Percentiles rank a stretch among this genome's conserved stretches.
These are phyloP conservation scores for Caenorhabditis wallacei DNA, from an alignment of 2,888 invertebrate species.

Conservation along the genomic window DNA sequence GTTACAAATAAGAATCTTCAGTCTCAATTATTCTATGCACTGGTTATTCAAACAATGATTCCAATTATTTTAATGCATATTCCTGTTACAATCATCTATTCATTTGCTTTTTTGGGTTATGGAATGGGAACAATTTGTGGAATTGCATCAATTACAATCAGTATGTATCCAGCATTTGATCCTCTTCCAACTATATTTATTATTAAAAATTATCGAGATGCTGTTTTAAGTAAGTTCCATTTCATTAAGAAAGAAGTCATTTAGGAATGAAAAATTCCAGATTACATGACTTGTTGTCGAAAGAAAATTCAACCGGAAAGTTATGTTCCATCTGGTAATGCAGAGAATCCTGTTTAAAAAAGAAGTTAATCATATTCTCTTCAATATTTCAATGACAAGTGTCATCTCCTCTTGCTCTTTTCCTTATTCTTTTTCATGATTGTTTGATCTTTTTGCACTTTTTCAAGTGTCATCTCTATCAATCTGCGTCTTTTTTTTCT, in stretches of 20 bases:
- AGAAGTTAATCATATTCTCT: no score
- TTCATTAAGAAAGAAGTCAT: no score
- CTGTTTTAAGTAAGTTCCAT: constrained; percentile 9
- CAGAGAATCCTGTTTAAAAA: neutral
- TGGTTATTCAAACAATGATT: constrained; percentile 39
- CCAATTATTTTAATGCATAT: constrained; percentile 49
- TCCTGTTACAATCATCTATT: constrained; percentile 37
- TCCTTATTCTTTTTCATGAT: constrained; percentile 20
- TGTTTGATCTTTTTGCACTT: constrained; percentile 46
- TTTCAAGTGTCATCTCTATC: constrained; percentile 11
- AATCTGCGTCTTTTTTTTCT: constrained; percentile 19
- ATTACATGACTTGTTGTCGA: neutral
- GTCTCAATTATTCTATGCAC: constrained; percentile 40
- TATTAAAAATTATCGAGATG: constrained; percentile 39
- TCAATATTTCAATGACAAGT: no score
- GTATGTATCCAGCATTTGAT: constrained; percentile 45
- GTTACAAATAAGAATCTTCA: constrained; percentile 17
- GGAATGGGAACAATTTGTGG: constrained; percentile 38
- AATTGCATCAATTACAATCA: constrained; percentile 39
- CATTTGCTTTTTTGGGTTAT: constrained; percentile 28
- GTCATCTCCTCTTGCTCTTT: neutral
- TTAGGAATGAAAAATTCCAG: neutral
- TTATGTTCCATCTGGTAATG: neutral
- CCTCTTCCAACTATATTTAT: constrained; percentile 51
- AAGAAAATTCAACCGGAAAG: neutral